Conservation (phyloP, 1,140 invertebrate species). For the Platyscapa corneri region DNA sequence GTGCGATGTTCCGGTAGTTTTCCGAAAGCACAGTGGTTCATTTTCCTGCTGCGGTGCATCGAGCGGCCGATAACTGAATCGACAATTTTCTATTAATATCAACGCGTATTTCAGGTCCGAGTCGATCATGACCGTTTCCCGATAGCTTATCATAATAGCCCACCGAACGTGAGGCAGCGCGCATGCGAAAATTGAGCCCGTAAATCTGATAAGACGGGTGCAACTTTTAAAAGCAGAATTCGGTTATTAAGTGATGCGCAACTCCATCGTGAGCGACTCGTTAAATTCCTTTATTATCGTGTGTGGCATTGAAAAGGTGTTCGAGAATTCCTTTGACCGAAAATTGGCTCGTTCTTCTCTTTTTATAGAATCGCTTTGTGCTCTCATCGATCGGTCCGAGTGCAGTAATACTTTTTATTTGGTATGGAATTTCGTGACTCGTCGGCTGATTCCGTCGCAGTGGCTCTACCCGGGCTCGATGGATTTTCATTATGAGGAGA, state of each 20-base stretch:
- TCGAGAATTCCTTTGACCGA: constrained; percentile 12
- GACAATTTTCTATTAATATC: not conserved
- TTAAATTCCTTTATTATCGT: constrained; percentile 22
- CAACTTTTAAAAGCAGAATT: not conserved
- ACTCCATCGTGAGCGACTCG: not conserved
- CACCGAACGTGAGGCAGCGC: not conserved
- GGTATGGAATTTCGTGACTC: not conserved
- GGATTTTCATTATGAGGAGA: not conserved
- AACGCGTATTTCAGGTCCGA: not conserved
- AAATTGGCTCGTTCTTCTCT: not conserved
- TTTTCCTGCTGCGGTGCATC: not conserved
- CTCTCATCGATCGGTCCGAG: not conserved
- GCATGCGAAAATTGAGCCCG: not conserved
- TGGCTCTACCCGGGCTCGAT: not conserved
- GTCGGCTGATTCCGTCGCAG: not conserved
- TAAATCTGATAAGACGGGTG: constrained; percentile 11
- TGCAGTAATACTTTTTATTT: not conserved
- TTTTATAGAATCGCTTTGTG: not conserved
- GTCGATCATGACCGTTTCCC: not conserved
- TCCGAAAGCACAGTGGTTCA: not conserved
- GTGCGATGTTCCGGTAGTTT: too few species aligned
- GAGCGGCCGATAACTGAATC: not conserved
- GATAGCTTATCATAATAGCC: not conserved
- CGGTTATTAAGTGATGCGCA: constrained; percentile 14
- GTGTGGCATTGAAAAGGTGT: not conserved